Evolutionary conservation across 1,140 invertebrate species (phyloP), one percentile per base, ranked within the genome.

Genomic region (Dinothrombium tinctorium): DNA sequence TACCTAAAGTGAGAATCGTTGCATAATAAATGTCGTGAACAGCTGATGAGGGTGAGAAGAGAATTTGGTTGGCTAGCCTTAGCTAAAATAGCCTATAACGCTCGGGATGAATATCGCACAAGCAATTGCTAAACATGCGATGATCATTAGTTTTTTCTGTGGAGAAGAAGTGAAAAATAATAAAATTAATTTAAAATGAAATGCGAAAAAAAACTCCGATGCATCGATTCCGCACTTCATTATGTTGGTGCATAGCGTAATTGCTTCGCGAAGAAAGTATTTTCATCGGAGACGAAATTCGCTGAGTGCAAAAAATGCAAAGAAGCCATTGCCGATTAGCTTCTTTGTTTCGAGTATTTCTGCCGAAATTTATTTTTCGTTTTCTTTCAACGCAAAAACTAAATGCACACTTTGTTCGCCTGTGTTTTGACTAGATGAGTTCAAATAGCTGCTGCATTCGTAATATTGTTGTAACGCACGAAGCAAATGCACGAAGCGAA

Each of bases 121-220:
- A 21, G 28, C 19, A 11, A 40, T 40, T 5, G 28, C 19, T 33
- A 40, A n/a, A 32, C 39, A 40, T 32, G 31, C 31, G 14, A 40
- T 40, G 11, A 40, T 40, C 39, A 40, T 40, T 15, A 40, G 17
- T 33, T 40, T 40, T 40, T 40, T 40, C 39, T 40, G 20, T 21
- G 21, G 7, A 19, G 7, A 40, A 23, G 12, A 7, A 15, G 32
- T 11, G 32, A 40, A 3, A 25, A 19, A 19, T 23, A 22, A 28
- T 9, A 4, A 1, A 12, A 23, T 37, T 37, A 37, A 37, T 37
- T 37, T 2, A 7, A 28, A 28, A 8, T 28, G 26, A 28, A 28
- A 28, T 28, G 7, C n/a, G n/a, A n/a, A 8, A 28, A 28, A 28
- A 28, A 28, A 28, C n/a, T n/a, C n/a, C n/a, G n/a, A n/a, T n/a